Percentiles rank a stretch among this genome's conserved stretches.
Conservation (phyloP, 2,797 vertebrate species). For the Dermochelys coriacea region DNA sequence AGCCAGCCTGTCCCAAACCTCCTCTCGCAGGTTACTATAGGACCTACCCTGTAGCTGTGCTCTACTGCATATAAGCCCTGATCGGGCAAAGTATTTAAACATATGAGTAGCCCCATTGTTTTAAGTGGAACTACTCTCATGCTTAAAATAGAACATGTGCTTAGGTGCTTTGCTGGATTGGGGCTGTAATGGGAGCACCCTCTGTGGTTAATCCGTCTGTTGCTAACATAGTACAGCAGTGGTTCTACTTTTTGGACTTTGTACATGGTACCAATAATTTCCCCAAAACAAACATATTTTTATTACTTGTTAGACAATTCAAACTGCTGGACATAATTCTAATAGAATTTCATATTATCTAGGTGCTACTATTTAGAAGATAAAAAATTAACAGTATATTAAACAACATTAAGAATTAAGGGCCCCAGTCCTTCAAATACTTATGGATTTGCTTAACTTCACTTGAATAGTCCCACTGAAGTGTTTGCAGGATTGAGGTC, state of each 20-base stretch:
- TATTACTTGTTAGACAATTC: neutral
- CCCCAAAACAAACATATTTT: neutral
- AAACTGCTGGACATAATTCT: neutral
- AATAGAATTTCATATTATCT: neutral
- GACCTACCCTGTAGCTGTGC: neutral
- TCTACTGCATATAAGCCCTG: neutral
- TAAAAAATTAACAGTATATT: neutral
- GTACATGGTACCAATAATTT: neutral
- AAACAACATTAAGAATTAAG: neutral
- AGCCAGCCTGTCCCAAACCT: neutral
- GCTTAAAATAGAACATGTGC: neutral
- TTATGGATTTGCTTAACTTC: neutral
- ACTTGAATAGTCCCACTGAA: neutral
- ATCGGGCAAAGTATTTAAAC: neutral
- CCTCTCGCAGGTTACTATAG: neutral
- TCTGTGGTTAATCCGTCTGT: neutral
- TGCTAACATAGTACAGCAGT: neutral
- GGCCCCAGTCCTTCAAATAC: neutral
- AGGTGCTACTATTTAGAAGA: neutral
- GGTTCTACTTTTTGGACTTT: neutral
- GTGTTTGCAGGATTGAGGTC: neutral
- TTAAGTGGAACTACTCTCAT: neutral
- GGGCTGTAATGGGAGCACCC: neutral
- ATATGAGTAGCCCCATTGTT: neutral
- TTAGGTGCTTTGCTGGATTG: neutral